Evolutionary conservation across 2,888 invertebrate genomes (phyloP).

Genomic region (Ferrisia virgata): DNA sequence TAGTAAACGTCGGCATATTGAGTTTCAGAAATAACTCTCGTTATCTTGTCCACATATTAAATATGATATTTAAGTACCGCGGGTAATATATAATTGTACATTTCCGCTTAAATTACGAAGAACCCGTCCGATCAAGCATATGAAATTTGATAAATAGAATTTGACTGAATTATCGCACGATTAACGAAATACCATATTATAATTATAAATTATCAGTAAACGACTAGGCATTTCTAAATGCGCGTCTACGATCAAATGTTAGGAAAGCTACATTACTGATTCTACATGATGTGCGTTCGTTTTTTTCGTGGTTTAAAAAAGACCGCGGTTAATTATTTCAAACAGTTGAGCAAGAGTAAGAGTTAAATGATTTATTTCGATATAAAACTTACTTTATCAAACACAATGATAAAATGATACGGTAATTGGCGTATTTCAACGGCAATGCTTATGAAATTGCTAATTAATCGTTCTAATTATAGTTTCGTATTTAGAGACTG

Average conservation of each 20-base stretch:
- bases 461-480: neutral
- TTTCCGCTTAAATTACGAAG: conserved; percentile 5
- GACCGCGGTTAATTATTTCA: neutral
- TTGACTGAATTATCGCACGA: neutral
- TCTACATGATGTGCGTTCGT: neutral
- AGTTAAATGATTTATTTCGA: neutral
- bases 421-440: neutral
- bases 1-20: neutral
- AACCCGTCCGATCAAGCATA: neutral
- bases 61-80: neutral
- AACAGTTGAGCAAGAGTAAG: neutral
- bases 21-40: neutral
- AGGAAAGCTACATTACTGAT: neutral
- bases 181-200: neutral
- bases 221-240: neutral
- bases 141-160: neutral
- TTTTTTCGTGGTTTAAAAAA: neutral
- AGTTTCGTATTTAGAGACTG: neutral
- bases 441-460: neutral
- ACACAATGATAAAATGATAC: neutral
- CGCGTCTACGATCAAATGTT: neutral
- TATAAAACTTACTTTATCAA: neutral
- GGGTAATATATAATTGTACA: neutral
- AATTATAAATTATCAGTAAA: too few relatives aligned
- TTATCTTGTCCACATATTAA: neutral